phyloP scores from a whole-genome alignment of 2,797 vertebrate species.

The Neosilurus mollespiculum region DNA sequence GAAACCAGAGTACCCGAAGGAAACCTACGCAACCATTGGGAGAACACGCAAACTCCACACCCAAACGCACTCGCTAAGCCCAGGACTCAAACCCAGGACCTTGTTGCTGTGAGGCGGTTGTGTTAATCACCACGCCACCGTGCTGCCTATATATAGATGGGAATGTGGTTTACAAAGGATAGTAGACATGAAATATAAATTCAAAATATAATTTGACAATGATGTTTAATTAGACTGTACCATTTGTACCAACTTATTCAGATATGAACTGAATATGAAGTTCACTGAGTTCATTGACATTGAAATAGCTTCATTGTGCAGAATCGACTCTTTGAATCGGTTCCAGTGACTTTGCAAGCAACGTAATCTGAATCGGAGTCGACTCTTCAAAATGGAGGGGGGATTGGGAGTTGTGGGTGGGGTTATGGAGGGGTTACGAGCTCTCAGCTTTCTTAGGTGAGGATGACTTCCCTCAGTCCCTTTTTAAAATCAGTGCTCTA shows the following conservation, averaged over 20 bases:
- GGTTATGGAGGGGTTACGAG: background rate
- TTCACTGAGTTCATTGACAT: background rate
- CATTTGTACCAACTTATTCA: background rate
- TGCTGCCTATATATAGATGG: too few relatives aligned
- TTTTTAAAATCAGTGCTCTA: background rate
- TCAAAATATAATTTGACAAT: too few relatives aligned
- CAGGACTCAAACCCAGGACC: too few relatives aligned
- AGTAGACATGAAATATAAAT: too few relatives aligned
- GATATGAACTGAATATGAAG: background rate
- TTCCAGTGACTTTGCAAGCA: background rate
- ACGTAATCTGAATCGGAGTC: background rate
- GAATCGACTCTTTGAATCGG: background rate
- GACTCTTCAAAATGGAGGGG: background rate
- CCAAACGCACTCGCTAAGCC: too few relatives aligned
- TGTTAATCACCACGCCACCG: too few relatives aligned
- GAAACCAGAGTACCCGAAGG: too few relatives aligned
- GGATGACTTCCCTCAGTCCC: slow-evolving; percentile 1
- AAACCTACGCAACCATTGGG: too few relatives aligned
- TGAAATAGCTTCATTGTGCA: background rate
- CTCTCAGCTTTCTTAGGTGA: background rate
- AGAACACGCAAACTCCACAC: too few relatives aligned
- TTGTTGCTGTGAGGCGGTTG: too few relatives aligned
- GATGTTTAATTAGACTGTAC: background rate
- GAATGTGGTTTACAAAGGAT: too few relatives aligned
- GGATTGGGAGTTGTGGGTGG: too few relatives aligned